Evolutionary conservation across 2,113 vertebrate species (phyloP), one percentile per base, ranked within the genome.

Genomic region (Hiodon tergisus): DNA sequence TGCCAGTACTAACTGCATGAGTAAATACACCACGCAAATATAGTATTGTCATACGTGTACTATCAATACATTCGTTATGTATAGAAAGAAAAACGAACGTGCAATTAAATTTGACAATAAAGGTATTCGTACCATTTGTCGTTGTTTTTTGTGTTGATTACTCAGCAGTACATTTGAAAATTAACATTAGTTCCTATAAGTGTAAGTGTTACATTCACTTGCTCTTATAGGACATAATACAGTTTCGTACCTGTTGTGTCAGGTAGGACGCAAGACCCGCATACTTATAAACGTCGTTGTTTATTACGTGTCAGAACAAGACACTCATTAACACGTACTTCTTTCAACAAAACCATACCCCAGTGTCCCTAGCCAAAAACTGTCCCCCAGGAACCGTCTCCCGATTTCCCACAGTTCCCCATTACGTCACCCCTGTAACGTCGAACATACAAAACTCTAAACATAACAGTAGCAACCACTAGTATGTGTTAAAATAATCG

Each of bases 21-120:
- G 91, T 92, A 93, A 91, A 93, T 92, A 82, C 58, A 78, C 66
- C 79, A 80, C 75, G 76, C 74, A 78, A 46, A 69, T 88, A 87
- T 90, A 89, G 90, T 91, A 89, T 88, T 86, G 89, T 92, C 88
- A 89, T 83, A 91, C 83, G 88, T 90, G 86, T 92, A 91, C 87
- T 89, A 84, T 93, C 89, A 92, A 89, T 90, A 89, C 66, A 87
- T 93, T 91, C 94, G 90, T 94, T 91, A 90, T 81, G 83, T 85
- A 69, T 75, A 76, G 72, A 71, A 89, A 86, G 69, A 87, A 88
- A 88, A 87, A 74, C 87, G 80, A 80, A 93, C 86, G 88, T 92
- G 88, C 85, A 91, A 92, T 92, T 94, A 92, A 94, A 89, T 93
- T 93, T 93, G 87, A 93, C 89, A 97, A 97, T 97, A 98, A 98